Conservation (phyloP, 2,113 vertebrate species). For the Pedetes capensis region DNA sequence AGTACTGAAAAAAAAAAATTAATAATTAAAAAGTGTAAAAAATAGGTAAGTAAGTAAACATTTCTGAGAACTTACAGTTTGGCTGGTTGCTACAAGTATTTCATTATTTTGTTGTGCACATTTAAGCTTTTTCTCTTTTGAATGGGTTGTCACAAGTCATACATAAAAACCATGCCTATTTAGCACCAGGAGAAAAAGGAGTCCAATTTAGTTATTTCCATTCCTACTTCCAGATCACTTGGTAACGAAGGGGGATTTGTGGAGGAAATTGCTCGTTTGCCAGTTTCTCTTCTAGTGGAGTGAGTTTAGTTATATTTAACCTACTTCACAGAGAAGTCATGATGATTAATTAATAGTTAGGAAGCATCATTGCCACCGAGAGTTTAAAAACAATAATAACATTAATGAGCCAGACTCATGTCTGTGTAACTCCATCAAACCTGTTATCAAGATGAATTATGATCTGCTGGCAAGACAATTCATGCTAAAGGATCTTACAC, state of each 20-base stretch:
- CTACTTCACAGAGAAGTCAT: slow-evolving; percentile 38
- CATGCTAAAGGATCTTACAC: slow-evolving; percentile 40
- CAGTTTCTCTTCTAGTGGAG: slow-evolving; percentile 23
- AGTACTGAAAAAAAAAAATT: too few species aligned
- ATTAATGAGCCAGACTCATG: slow-evolving; percentile 60
- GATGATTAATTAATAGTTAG: slow-evolving; percentile 71
- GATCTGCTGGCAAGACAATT: slow-evolving; percentile 60
- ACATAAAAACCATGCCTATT: not conserved
- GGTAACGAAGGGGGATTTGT: not conserved
- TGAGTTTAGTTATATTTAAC: slow-evolving; percentile 51
- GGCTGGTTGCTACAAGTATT: not conserved
- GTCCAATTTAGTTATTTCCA: not conserved
- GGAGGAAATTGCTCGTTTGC: not conserved
- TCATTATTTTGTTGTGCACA: not conserved
- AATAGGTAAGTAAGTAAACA: slow-evolving; percentile 18
- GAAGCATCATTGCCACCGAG: slow-evolving; percentile 33
- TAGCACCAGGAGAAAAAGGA: slow-evolving; percentile 28
- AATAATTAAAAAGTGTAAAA: too few species aligned
- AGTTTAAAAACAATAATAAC: slow-evolving; percentile 73
- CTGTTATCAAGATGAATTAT: slow-evolving; percentile 71
- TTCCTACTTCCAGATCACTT: not conserved
- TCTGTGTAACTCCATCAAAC: slow-evolving; percentile 72
- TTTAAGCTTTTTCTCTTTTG: not conserved
- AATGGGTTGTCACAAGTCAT: not conserved
- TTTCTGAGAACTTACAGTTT: not conserved